Conservation (phyloP, 2,797 vertebrate genomes). For the Gadopsis bispinosus region DNA sequence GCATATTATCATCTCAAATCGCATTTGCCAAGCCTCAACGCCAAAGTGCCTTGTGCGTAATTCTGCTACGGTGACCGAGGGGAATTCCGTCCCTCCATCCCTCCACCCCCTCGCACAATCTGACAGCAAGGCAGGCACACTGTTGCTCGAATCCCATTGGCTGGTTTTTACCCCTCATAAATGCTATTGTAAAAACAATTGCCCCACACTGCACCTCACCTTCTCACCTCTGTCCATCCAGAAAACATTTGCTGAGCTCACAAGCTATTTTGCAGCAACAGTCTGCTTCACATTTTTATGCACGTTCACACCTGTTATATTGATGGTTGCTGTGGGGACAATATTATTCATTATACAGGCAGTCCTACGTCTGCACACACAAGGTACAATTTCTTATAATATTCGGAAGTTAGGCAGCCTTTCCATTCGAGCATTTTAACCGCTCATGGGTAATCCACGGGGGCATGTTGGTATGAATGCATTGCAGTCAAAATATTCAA, state of each 20-base stretch:
- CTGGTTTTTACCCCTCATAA: conserved; percentile 13
- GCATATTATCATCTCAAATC: conserved; percentile 43
- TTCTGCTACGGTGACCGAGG: conserved; percentile 55
- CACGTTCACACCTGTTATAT: conserved; percentile 44
- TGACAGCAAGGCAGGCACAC: conserved; percentile 60
- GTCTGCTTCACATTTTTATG: conserved; percentile 20
- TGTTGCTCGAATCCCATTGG: conserved; percentile 62
- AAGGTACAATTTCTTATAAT: conserved; percentile 27
- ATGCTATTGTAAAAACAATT: background rate
- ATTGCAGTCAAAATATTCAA: conserved; percentile 39
- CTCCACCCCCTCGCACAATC: conserved; percentile 41
- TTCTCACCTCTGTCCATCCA: conserved; percentile 13
- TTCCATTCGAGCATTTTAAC: conserved; percentile 25
- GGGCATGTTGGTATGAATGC: conserved; percentile 27
- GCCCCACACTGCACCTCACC: conserved; percentile 7
- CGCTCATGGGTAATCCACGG: conserved; percentile 40
- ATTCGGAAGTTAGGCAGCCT: conserved; percentile 10
- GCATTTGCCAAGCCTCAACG: conserved; percentile 26
- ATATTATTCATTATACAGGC: conserved; percentile 53
- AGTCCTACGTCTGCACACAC: conserved; percentile 17
- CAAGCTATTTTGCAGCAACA: conserved; percentile 15
- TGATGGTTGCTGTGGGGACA: conserved; percentile 34
- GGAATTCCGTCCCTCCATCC: conserved; percentile 60
- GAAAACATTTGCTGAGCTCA: conserved; percentile 22
- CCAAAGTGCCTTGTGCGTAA: conserved; percentile 51